Base-by-base conservation (phyloP, 2,797 vertebrate genomes). In the Rhinatrema bivittatum region DNA sequence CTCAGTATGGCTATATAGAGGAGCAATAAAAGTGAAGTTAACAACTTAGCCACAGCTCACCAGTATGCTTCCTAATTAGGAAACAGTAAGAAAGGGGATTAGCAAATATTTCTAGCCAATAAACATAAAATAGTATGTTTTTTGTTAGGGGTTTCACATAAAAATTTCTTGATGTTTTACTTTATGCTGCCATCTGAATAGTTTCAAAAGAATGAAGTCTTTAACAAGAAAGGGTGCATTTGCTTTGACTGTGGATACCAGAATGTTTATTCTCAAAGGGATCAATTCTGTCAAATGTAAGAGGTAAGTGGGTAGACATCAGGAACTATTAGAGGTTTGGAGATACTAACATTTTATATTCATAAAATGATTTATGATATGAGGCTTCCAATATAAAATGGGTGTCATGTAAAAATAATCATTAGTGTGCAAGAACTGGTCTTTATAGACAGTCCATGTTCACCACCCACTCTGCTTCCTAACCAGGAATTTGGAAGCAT, bases 371-470 rank as follows among this genome's bases (percentile, higher is more conserved):
- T 5, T 14, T 32, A 17, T 13, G 6, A 14, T 20, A 25, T 16
- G 20, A n/a, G n/a, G 36, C 7, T 16, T 29, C 11, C 50, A 27
- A 36, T 32, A 28, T 12, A 32, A 6, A 36, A 2, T n/a, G 15
- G 10, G 27, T 40, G 33, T n/a, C n/a, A 28, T 20, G 24, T 58
- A 28, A 23, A 62, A 25, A 11, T 12, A 27, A 16, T 16, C 11
- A 36, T 27, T 10, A 7, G 16, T 28, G 11, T 11, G 15, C 15
- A 25, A 16, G 28, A 4, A 16, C 16, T 16, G 7, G n/a, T n/a
- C n/a, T n/a, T n/a, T n/a, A n/a, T n/a, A n/a, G n/a, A n/a, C n/a
- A n/a, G n/a, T n/a, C n/a, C n/a, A n/a, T n/a, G n/a, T n/a, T n/a
- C n/a, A n/a, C n/a, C n/a, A n/a, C n/a, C n/a, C n/a, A n/a, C n/a